These are phyloP conservation scores for Pleuronectes platessa DNA, from an alignment of 2,113 vertebrate species.

Conservation along the genomic window DNA sequence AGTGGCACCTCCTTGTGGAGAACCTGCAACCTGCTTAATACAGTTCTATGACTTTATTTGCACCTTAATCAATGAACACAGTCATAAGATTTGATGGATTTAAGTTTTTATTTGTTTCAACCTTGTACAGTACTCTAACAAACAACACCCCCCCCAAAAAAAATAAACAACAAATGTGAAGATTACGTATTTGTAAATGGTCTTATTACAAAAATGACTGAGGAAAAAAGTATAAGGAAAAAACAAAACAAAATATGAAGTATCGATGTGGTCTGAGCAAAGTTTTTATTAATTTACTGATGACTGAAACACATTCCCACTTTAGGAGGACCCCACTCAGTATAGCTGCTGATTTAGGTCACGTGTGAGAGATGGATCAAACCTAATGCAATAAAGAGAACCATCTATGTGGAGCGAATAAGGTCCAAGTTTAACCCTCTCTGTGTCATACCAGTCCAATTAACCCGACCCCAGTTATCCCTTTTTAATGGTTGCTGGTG, in stretches of 20 bases:
- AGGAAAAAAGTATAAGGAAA: constrained; percentile 11
- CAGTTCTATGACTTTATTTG: background rate
- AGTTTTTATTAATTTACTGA: constrained; percentile 37
- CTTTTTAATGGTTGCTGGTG: constrained; percentile 50
- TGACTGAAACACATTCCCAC: constrained; percentile 28
- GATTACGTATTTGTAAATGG: constrained; percentile 66
- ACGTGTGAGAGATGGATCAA: constrained; percentile 21
- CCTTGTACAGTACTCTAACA: constrained; percentile 79
- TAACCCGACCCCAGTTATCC: constrained; percentile 44
- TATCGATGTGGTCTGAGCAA: constrained; percentile 32
- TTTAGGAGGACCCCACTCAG: constrained; percentile 27
- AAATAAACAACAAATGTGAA: constrained; percentile 31
- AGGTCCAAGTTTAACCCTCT: constrained; percentile 49
- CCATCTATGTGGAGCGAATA: constrained; percentile 39
- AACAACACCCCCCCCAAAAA: constrained; percentile 52
- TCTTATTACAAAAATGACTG: constrained; percentile 71
- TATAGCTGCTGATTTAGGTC: constrained; percentile 38
- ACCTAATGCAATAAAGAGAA: constrained; percentile 43
- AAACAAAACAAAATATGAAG: constrained; percentile 7
- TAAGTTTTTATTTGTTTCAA: constrained; percentile 72
- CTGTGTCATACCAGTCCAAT: constrained; percentile 47
- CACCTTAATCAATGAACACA: background rate
- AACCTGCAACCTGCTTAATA: background rate
- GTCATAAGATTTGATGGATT: constrained; percentile 26
- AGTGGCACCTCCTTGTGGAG: background rate